Evolutionary conservation across 2,113 vertebrate genomes (phyloP).

Genomic region (Oryzias woworae): DNA sequence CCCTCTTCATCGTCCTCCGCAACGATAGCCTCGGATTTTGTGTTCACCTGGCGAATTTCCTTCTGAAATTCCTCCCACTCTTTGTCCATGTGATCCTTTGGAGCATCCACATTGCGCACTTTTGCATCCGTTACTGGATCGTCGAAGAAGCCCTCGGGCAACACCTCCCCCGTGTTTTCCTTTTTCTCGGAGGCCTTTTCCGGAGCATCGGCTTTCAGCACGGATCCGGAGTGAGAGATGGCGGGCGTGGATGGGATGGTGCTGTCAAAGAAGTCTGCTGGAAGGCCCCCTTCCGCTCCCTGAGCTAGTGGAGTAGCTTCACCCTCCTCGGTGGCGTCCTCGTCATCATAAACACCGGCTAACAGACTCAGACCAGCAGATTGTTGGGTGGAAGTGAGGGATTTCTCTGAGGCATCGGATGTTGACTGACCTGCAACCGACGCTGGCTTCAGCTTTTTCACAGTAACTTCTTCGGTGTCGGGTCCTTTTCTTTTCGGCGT

Average conservation of each 20-base stretch:
- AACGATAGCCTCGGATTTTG: slow-evolving; percentile 94
- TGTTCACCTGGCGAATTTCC: slow-evolving; percentile 94
- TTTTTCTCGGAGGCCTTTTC: slow-evolving; percentile 82
- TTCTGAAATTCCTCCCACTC: slow-evolving; percentile 99
- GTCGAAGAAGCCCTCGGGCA: slow-evolving; percentile 98
- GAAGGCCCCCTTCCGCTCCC: slow-evolving; percentile 58
- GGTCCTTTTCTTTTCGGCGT: slow-evolving; percentile 81
- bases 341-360: slow-evolving; percentile 78
- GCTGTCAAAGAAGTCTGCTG: slow-evolving; percentile 84
- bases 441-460: slow-evolving; percentile 78
- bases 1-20: slow-evolving; percentile 97
- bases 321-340: slow-evolving; percentile 49
- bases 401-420: slow-evolving; percentile 73
- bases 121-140: slow-evolving; percentile 93
- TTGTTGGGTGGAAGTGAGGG: slow-evolving; percentile 22
- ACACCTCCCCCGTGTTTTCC: slow-evolving; percentile 87
- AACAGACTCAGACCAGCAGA: slow-evolving; percentile 74
- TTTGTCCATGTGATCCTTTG: slow-evolving; percentile 96
- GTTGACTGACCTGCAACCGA: slow-evolving; percentile 23
- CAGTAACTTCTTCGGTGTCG: slow-evolving; percentile 61
- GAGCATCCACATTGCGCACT: slow-evolving; percentile 94
- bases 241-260: slow-evolving; percentile 73
- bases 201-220: slow-evolving; percentile 85
- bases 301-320: slow-evolving; percentile 18
- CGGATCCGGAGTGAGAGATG: slow-evolving; percentile 88